Evolutionary conservation across 2,888 invertebrate species (phyloP).

Genomic region (Lithosia quadra): DNA sequence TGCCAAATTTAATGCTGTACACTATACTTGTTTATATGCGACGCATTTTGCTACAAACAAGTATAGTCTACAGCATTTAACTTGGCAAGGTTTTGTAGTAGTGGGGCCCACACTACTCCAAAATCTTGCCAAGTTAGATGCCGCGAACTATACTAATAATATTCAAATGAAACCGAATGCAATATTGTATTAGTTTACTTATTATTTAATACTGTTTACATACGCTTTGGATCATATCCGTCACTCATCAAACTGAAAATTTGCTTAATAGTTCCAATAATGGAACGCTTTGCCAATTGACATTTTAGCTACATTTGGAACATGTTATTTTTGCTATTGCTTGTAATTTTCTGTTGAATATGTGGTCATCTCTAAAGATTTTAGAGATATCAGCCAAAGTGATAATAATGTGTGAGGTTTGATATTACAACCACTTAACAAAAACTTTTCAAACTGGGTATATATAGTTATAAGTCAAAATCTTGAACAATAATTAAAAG

Average conservation of each 20-base stretch:
- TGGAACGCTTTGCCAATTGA: neutral
- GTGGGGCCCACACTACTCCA: too few relatives aligned
- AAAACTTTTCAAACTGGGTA: too few relatives aligned
- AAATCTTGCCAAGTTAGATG: too few relatives aligned
- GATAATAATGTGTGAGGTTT: neutral
- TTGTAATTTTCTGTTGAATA: neutral
- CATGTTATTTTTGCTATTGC: neutral
- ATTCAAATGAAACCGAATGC: neutral
- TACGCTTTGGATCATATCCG: constrained; percentile 33
- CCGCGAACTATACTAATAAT: too few relatives aligned
- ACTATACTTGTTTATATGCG: too few relatives aligned
- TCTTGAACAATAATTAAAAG: too few relatives aligned
- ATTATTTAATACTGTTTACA: constrained; percentile 40
- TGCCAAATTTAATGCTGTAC: too few relatives aligned
- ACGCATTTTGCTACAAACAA: too few relatives aligned
- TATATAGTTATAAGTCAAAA: too few relatives aligned
- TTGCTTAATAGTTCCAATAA: neutral
- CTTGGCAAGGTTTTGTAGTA: too few relatives aligned
- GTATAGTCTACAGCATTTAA: too few relatives aligned
- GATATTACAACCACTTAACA: too few relatives aligned
- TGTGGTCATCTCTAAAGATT: neutral
- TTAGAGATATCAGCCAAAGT: neutral
- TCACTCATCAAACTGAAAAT: constrained; percentile 8
- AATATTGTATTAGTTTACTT: constrained; percentile 17
- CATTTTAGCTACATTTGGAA: neutral